Evolutionary conservation across 2,888 invertebrate genomes (phyloP).

Genomic region (Proisotoma minuta): DNA sequence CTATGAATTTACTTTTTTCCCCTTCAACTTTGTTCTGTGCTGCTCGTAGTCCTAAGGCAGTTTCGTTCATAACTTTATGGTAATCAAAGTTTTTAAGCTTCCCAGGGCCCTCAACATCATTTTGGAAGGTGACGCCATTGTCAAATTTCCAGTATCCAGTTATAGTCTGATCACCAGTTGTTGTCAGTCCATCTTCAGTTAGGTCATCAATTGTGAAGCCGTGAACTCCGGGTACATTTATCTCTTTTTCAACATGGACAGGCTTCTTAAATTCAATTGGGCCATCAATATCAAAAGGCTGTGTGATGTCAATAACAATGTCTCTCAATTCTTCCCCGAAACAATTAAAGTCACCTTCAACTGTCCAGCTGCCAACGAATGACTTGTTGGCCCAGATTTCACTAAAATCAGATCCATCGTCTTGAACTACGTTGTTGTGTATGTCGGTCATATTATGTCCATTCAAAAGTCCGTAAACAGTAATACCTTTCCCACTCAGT

Average conservation of each 20-base stretch:
- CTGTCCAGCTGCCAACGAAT: conserved; percentile 15
- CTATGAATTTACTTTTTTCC: conserved; percentile 10
- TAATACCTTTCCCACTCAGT: conserved; percentile 15
- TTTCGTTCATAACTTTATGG: conserved; percentile 14
- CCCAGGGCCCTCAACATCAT: conserved; percentile 23
- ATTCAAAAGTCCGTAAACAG: conserved; percentile 17
- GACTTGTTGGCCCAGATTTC: conserved; percentile 6
- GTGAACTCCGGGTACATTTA: conserved; percentile 20
- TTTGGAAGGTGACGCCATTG: conserved; percentile 27
- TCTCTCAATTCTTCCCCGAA: conserved; percentile 18
- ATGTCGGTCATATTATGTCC: conserved; percentile 22
- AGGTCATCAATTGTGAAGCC: conserved; percentile 23
- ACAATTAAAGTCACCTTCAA: conserved; percentile 21
- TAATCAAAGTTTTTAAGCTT: conserved; percentile 24
- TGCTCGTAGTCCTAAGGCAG: conserved; percentile 10
- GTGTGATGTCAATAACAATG: conserved; percentile 22
- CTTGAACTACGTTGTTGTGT: conserved; percentile 2
- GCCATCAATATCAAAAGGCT: conserved; percentile 14
- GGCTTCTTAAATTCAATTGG: conserved; percentile 25
- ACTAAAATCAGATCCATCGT: not conserved
- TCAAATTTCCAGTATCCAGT: conserved; percentile 30
- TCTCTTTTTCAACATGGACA: conserved; percentile 15
- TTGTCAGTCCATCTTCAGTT: conserved; percentile 22
- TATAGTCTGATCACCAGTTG: conserved; percentile 25
- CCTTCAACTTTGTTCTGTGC: conserved; percentile 18